Evolutionary conservation across 2,888 invertebrate species (phyloP).

Genomic region (Amorpha juglandis): DNA sequence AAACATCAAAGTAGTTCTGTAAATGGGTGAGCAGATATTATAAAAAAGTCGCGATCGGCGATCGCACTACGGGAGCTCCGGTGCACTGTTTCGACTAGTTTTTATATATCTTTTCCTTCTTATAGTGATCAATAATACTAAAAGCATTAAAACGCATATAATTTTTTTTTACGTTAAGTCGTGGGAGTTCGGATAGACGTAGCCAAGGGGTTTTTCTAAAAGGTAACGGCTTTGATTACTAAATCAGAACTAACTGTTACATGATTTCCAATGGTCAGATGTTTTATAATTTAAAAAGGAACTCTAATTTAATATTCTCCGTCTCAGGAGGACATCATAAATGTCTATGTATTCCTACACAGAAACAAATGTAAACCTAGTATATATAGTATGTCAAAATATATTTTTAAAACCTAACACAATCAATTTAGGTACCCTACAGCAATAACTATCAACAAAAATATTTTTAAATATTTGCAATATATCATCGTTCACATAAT

Average conservation of each 20-base stretch:
- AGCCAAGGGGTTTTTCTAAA: not conserved
- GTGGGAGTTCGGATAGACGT: slow-evolving; percentile 7
- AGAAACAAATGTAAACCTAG: too few relatives aligned
- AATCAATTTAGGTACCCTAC: too few relatives aligned
- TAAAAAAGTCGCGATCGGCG: slow-evolving; percentile 33
- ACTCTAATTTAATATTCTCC: too few relatives aligned
- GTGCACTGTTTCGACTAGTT: slow-evolving; percentile 23
- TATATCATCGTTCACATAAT: slow-evolving; percentile 24
- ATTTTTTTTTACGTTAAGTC: slow-evolving; percentile 5
- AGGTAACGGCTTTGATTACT: not conserved
- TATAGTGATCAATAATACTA: slow-evolving; percentile 23
- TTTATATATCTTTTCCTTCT: slow-evolving; percentile 14
- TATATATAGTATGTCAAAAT: too few relatives aligned
- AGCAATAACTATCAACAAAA: not conserved
- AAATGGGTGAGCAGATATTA: slow-evolving; percentile 55
- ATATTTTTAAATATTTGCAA: slow-evolving; percentile 14
- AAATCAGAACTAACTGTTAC: too few relatives aligned
- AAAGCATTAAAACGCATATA: slow-evolving; percentile 22
- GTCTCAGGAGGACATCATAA: too few relatives aligned
- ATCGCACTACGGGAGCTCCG: slow-evolving; percentile 25
- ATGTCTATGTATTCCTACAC: too few relatives aligned
- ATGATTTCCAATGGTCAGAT: too few relatives aligned
- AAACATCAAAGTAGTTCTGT: slow-evolving; percentile 60
- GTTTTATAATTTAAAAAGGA: too few relatives aligned
- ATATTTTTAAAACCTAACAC: not conserved